These are phyloP conservation scores for Platycheirus rosarum DNA, from an alignment of 2,888 invertebrate genomes.

Conservation along the genomic window DNA sequence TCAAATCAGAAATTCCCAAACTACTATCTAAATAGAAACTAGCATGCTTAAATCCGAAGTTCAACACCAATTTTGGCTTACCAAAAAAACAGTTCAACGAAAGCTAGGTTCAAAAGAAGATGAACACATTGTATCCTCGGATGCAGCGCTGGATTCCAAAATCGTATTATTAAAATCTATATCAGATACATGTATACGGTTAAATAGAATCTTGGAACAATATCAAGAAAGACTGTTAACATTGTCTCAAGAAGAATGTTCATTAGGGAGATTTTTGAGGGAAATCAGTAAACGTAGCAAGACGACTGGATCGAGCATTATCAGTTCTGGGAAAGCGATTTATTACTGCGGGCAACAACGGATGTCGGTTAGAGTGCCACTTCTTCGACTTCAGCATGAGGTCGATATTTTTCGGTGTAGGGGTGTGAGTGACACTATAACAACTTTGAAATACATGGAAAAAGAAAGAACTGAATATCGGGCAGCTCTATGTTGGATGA, in stretches of 20 bases:
- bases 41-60: slow-evolving; percentile 84
- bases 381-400: slow-evolving; percentile 94
- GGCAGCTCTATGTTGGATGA: slow-evolving; percentile 99
- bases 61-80: slow-evolving; percentile 99
- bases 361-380: slow-evolving; percentile 91
- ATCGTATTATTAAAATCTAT: slow-evolving; percentile 91
- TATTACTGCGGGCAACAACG: slow-evolving; percentile 96
- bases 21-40: too few species aligned
- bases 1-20: too few species aligned
- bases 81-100: slow-evolving; percentile 96
- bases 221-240: slow-evolving; percentile 96
- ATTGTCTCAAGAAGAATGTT: slow-evolving; percentile 97
- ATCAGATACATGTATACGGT: slow-evolving; percentile 93
- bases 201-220: slow-evolving; percentile 94
- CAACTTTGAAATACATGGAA: slow-evolving; percentile 97
- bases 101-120: slow-evolving; percentile 98
- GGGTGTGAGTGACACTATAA: slow-evolving; percentile 96
- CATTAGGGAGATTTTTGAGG: slow-evolving; percentile 96
- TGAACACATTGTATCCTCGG: slow-evolving; percentile 97
- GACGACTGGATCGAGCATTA: slow-evolving; percentile 93
- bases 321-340: slow-evolving; percentile 92
- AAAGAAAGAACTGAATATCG: slow-evolving; percentile 97
- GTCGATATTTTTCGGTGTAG: slow-evolving; percentile 98
- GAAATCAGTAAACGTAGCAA: slow-evolving; percentile 94
- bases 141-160: slow-evolving; percentile 98